Conservation (phyloP, 2,888 invertebrate species). For the Geotrupes spiniger region DNA sequence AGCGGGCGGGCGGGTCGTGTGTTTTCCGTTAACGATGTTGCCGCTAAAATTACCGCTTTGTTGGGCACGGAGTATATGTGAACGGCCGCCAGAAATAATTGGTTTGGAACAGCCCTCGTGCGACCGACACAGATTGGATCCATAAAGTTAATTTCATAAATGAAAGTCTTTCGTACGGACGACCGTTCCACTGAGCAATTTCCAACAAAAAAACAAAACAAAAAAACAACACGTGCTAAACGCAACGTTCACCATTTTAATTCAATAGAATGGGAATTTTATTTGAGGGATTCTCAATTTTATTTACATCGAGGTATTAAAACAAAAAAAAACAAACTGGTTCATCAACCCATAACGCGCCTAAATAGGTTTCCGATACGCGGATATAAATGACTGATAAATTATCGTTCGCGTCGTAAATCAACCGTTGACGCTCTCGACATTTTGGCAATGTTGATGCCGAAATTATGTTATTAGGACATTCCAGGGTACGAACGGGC, state of each 20-base stretch:
- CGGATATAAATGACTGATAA: too few species aligned
- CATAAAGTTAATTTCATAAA: conserved; percentile 6
- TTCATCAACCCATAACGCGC: too few species aligned
- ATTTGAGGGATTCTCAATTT: too few species aligned
- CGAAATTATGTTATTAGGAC: conserved; percentile 36
- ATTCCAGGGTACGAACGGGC: conserved; percentile 17
- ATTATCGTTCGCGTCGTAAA: conserved; percentile 20
- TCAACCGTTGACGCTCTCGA: conserved; percentile 19
- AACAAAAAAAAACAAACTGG: too few species aligned
- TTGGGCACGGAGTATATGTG: conserved; percentile 16
- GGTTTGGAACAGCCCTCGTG: conserved; percentile 16
- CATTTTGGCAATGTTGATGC: conserved; percentile 20
- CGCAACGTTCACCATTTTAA: too few species aligned
- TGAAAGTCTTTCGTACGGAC: background rate
- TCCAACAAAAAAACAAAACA: too few species aligned
- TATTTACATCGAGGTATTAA: too few species aligned
- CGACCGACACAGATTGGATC: conserved; percentile 17
- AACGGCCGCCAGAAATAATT: conserved; percentile 20
- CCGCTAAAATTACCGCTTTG: conserved; percentile 25
- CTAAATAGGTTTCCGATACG: too few species aligned
- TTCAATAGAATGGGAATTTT: too few species aligned
- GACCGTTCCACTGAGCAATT: too few species aligned
- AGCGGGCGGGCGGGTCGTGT: background rate
- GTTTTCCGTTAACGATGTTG: conserved; percentile 17
- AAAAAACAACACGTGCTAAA: too few species aligned